phyloP scores from a whole-genome alignment of 1,140 invertebrate species.

The Oscheius sp. region DNA sequence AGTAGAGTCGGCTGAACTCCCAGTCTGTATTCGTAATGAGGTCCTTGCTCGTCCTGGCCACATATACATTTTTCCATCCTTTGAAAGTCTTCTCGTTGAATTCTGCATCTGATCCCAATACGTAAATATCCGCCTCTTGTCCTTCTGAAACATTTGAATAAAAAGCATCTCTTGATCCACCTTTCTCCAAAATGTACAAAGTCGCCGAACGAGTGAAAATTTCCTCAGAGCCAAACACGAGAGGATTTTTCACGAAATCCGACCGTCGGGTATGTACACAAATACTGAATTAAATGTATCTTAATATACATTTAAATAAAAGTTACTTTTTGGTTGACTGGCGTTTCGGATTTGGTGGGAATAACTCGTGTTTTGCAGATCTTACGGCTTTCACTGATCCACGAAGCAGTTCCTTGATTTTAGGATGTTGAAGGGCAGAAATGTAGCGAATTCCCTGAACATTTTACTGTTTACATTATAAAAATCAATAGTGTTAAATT shows the following conservation, averaged over 20 bases:
- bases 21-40: neutral
- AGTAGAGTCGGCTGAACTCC: neutral
- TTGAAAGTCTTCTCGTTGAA: neutral
- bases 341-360: neutral
- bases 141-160: neutral
- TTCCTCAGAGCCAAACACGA: neutral
- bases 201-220: neutral
- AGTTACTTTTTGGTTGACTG: neutral
- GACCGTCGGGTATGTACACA: neutral
- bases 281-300: neutral
- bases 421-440: neutral
- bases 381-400: neutral
- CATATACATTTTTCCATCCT: neutral
- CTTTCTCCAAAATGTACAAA: neutral
- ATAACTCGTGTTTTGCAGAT: neutral
- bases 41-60: neutral
- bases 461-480: neutral
- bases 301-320: neutral
- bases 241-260: neutral
- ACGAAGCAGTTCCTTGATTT: neutral
- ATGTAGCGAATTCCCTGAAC: neutral
- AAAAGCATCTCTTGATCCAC: neutral
- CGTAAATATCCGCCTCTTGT: neutral
- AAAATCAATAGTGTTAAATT: too few species aligned
- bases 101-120: neutral